A percentile compares a stretch with the other conserved stretches of the same genome.
Conservation (phyloP, 1,140 invertebrate genomes). For the Orchesella cincta region DNA sequence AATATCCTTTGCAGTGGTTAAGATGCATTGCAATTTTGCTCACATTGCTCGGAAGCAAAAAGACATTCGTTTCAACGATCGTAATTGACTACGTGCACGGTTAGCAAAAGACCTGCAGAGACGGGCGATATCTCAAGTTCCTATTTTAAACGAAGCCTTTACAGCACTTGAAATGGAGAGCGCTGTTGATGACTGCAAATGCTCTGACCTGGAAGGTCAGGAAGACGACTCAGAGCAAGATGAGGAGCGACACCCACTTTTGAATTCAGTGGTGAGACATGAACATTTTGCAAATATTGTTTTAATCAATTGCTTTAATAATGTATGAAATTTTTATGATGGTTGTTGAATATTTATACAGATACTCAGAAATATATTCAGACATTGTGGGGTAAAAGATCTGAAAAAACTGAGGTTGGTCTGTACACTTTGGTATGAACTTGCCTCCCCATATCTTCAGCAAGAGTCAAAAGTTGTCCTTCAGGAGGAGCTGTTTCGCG, state of each 20-base stretch:
- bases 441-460: conserved; percentile 31
- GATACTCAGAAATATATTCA: conserved; percentile 33
- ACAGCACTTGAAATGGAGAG: too few species aligned
- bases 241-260: background rate
- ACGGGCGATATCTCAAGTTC: too few species aligned
- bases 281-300: background rate
- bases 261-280: conserved; percentile 10
- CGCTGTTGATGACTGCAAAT: background rate
- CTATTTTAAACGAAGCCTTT: too few species aligned
- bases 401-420: conserved; percentile 20
- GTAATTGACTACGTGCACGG: too few species aligned
- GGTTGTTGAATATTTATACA: background rate
- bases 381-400: conserved; percentile 31
- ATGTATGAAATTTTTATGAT: background rate
- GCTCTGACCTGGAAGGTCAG: background rate
- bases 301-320: background rate
- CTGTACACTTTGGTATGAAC: conserved; percentile 27
- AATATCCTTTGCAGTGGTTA: too few species aligned
- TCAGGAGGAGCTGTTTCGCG: conserved; percentile 1
- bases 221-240: background rate
- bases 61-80: too few species aligned
- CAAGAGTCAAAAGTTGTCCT: conserved; percentile 30
- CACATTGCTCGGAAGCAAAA: too few species aligned
- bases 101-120: too few species aligned
- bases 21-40: too few species aligned